Evolutionary conservation across 2,797 vertebrate genomes (phyloP), one percentile per base, ranked within the genome.

Genomic region (Chrysolophus pictus): DNA sequence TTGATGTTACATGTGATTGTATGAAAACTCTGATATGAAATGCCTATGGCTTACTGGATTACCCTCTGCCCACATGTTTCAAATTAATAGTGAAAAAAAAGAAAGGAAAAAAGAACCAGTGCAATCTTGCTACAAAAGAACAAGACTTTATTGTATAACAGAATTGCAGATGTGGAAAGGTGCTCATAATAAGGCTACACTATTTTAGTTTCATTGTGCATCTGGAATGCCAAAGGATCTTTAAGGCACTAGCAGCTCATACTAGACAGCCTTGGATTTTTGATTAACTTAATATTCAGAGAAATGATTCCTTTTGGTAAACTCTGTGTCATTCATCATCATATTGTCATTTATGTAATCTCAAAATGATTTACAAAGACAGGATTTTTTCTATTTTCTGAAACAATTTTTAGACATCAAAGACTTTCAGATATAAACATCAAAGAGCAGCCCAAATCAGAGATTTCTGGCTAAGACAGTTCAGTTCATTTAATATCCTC

Each of bases 401-500:
- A 98, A 98, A 97, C 96, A 97, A 97, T 97, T 97, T 97, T 96
- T 95, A 97, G 95, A 97, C 97, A 97, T 98, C 98, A 98, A 98
- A 98, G 98, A 87, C 94, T 97, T 97, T 97, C 95, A 96, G 95
- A 98, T 91, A 95, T 39, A 97, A 97, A 98, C 97, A 97, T 98
- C 98, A 98, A 98, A 98, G 97, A 90, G 74, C 78, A 97, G 96
- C 77, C 90, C 97, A 97, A 98, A 97, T 98, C 97, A 95, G 96
- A 98, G 97, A 98, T 97, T 98, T 98, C 96, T 97, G 96, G 95
- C 96, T 98, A 98, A 98, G 96, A 98, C 97, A 98, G 97, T 98
- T 98, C 96, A 97, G 97, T 97, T 97, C 97, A 98, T 97, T 98
- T 97, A 98, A 98, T 98, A 98, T 98, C 97, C 97, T 97, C 95